Percentiles rank a stretch among this genome's conserved stretches.
Evolutionary conservation across 2,888 invertebrate genomes (phyloP).

Genomic region (Eupeodes latifasciatus): DNA sequence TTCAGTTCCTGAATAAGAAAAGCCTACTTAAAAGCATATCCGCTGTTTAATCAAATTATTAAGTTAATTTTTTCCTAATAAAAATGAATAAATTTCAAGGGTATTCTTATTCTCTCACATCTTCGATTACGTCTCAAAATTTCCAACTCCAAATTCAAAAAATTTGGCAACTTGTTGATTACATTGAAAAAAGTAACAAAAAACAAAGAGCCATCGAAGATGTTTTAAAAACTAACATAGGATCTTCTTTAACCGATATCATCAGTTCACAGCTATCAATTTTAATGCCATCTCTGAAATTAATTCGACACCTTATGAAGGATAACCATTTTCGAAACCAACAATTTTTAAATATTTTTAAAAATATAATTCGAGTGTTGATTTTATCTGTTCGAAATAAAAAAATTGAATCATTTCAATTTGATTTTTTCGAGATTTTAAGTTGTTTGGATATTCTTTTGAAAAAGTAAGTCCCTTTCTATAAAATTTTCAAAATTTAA

Average conservation of each 20-base stretch:
- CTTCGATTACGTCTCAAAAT: conserved; percentile 32
- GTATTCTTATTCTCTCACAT: conserved; percentile 29
- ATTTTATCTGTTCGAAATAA: conserved; percentile 48
- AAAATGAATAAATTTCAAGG: conserved; percentile 44
- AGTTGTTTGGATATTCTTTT: conserved; percentile 48
- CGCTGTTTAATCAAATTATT: no score
- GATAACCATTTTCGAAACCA: conserved; percentile 50
- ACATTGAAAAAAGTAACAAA: conserved; percentile 29
- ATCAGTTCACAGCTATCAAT: conserved; percentile 42
- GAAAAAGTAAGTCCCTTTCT: conserved; percentile 44
- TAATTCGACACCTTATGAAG: conserved; percentile 46
- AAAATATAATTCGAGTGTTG: conserved; percentile 59
- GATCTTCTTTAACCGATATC: conserved; percentile 28
- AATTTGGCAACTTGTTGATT: conserved; percentile 16
- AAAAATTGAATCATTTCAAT: conserved; percentile 34
- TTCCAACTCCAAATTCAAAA: conserved; percentile 23
- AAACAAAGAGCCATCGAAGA: conserved; percentile 11
- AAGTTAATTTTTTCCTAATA: background rate
- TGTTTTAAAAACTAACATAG: conserved; percentile 36
- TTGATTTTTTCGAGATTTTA: conserved; percentile 57
- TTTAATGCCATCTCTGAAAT: conserved; percentile 49
- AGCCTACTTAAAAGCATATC: no score
- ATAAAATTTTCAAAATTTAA: background rate
- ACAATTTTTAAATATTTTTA: conserved; percentile 56
- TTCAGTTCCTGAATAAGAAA: no score